These are phyloP conservation scores for Dolichomitus sp. DNA, from an alignment of 2,888 invertebrate genomes.

Conservation along the genomic window DNA sequence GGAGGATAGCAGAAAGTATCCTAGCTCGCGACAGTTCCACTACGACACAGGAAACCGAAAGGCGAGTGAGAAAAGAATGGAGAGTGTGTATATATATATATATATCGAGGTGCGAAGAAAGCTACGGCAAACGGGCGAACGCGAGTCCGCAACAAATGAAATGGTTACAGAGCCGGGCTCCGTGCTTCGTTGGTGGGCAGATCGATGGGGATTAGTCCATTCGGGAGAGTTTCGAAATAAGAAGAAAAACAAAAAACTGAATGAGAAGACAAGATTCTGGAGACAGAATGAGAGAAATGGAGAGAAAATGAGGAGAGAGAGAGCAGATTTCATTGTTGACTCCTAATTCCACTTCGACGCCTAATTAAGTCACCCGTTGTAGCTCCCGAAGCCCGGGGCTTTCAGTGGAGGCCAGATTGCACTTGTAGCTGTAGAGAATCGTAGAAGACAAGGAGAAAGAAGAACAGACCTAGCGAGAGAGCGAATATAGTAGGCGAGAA, in stretches of 20 bases:
- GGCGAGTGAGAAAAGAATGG: background rate
- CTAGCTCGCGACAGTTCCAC: conserved; percentile 52
- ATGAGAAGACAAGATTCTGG: background rate
- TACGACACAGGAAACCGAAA: conserved; percentile 57
- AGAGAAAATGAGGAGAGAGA: conserved; percentile 21
- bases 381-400: conserved; percentile 45
- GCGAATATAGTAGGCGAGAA: background rate
- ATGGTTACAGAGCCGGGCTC: conserved; percentile 28
- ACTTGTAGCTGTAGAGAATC: conserved; percentile 33
- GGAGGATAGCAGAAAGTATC: conserved; percentile 43
- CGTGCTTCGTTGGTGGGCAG: conserved; percentile 1
- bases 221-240: conserved; percentile 20
- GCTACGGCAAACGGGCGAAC: conserved; percentile 16
- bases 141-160: conserved; percentile 41
- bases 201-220: conserved; percentile 36
- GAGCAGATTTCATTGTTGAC: conserved; percentile 71
- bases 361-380: conserved; percentile 74
- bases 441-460: conserved; percentile 22
- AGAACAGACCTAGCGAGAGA: conserved; percentile 6
- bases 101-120: background rate
- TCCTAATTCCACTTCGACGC: conserved; percentile 74
- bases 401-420: background rate
- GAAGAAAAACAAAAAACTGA: conserved; percentile 22
- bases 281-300: conserved; percentile 10
- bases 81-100: background rate